Percentiles rank a stretch among this genome's conserved stretches.
phyloP scores from a whole-genome alignment of 2,797 vertebrate genomes.

The Falco berigora region DNA sequence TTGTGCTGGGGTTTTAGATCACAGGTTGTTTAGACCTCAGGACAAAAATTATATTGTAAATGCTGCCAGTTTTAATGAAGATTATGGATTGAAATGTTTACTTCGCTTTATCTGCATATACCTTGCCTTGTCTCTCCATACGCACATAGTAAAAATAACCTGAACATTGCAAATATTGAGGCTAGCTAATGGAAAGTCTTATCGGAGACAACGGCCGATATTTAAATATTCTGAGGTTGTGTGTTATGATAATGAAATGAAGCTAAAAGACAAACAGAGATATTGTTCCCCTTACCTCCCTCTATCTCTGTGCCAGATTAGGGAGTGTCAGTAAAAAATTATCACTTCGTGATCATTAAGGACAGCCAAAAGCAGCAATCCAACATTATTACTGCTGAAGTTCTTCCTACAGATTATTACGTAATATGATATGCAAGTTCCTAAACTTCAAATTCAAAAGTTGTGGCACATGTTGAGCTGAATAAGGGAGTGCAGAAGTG shows the following conservation, averaged over 20 bases:
- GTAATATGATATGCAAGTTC: background rate
- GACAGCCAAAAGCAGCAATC: background rate
- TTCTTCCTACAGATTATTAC: background rate
- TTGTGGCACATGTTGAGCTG: background rate
- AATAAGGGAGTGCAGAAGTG: background rate
- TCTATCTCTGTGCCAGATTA: background rate
- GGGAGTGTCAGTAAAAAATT: background rate
- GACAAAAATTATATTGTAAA: background rate
- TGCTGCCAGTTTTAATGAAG: background rate
- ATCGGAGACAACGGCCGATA: background rate
- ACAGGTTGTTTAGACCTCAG: background rate
- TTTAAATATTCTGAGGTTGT: background rate
- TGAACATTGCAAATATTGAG: background rate
- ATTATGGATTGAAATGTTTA: background rate
- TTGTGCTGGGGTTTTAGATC: background rate
- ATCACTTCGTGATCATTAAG: background rate
- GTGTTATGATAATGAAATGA: background rate
- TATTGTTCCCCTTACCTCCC: background rate
- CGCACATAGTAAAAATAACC: background rate
- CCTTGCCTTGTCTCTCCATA: background rate
- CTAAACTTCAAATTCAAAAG: background rate
- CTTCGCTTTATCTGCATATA: background rate
- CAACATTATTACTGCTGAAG: background rate
- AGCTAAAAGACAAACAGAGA: background rate
- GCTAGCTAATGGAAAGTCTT: background rate